These are phyloP conservation scores for Esox lucius DNA, from an alignment of 2,797 vertebrate genomes.

Conservation along the genomic window DNA sequence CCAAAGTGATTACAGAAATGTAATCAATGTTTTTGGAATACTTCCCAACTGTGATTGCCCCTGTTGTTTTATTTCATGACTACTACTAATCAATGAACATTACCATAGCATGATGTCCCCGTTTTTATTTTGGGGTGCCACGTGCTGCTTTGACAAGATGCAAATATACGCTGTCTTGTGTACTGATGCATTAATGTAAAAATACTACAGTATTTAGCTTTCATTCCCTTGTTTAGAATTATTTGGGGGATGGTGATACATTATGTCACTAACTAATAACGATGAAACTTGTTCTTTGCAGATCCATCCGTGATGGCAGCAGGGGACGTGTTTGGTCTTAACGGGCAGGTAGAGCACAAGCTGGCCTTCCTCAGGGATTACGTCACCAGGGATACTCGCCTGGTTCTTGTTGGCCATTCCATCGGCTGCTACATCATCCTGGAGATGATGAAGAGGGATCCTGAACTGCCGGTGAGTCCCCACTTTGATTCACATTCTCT, in stretches of 20 bases:
- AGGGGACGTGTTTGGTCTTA: conserved; percentile 86
- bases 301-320: conserved; percentile 69
- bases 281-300: conserved; percentile 44
- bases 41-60: background rate
- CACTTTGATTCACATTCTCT: background rate
- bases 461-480: conserved; percentile 81
- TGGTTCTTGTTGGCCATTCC: conserved; percentile 91
- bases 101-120: background rate
- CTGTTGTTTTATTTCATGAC: background rate
- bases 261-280: background rate
- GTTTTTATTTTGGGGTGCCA: background rate
- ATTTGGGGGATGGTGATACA: background rate
- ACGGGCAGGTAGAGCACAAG: conserved; percentile 92
- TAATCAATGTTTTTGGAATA: background rate
- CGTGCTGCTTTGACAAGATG: background rate
- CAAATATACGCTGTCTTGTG: background rate
- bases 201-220: background rate
- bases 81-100: background rate
- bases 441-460: conserved; percentile 86
- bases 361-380: conserved; percentile 83
- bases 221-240: background rate
- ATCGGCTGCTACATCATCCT: conserved; percentile 90
- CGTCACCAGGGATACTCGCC: conserved; percentile 81
- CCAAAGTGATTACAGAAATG: background rate
- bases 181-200: background rate